Percentiles rank a stretch among this genome's conserved stretches.
Evolutionary conservation across 2,797 vertebrate species (phyloP).

Genomic region (Dallia pectoralis): DNA sequence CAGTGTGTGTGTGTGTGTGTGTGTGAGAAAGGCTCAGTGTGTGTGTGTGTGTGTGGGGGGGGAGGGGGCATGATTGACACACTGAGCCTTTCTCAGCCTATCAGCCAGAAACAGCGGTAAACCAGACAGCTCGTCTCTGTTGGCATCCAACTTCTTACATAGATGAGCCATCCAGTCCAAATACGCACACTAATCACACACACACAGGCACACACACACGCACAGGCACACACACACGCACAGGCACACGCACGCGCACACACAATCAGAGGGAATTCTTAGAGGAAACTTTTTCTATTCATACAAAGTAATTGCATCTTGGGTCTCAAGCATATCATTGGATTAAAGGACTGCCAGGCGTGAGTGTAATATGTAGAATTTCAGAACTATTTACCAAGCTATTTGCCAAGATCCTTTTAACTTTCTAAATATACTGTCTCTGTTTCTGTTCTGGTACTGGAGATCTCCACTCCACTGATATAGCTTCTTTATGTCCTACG

Average conservation of each 20-base stretch:
- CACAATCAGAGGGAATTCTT: neutral
- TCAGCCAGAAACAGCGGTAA: conserved; percentile 21
- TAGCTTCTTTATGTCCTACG: neutral
- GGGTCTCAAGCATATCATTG: neutral
- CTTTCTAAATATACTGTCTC: neutral
- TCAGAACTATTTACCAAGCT: neutral
- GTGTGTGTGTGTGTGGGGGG: neutral
- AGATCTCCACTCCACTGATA: neutral
- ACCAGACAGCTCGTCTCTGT: neutral
- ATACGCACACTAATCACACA: neutral
- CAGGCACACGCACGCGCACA: neutral
- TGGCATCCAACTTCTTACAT: neutral
- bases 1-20: neutral
- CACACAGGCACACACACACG: neutral
- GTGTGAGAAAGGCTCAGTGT: neutral
- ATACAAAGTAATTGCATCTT: neutral
- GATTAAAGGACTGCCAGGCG: neutral
- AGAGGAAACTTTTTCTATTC: neutral
- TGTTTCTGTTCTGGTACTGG: neutral
- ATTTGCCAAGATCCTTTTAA: neutral
- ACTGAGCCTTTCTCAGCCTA: conserved; percentile 16
- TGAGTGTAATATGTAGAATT: neutral
- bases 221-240: neutral
- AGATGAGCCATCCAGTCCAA: neutral
- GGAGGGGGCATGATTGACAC: too few species aligned